Conservation (phyloP, 1,140 invertebrate genomes). For the Fopius arisanus region DNA sequence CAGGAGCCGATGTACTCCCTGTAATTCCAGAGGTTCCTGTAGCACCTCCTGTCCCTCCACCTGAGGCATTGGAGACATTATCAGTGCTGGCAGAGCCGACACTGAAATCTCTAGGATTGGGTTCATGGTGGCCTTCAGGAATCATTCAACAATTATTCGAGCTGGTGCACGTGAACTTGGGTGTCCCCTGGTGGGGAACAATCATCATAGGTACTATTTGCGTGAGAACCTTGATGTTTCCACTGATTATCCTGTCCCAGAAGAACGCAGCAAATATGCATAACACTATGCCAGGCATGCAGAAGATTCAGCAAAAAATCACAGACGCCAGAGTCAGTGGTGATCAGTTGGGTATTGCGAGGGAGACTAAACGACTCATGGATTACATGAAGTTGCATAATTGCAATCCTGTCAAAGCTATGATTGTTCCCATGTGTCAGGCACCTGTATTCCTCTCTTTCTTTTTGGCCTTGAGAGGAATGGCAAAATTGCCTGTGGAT, state of each 20-base stretch:
- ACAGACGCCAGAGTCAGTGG: slow-evolving; percentile 81
- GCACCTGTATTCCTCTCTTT: slow-evolving; percentile 90
- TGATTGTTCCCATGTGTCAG: slow-evolving; percentile 84
- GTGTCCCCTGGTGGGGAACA: slow-evolving; percentile 89
- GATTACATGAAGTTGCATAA: slow-evolving; percentile 82
- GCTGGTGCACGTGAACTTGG: slow-evolving; percentile 76
- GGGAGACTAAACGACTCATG: slow-evolving; percentile 78
- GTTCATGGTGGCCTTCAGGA: slow-evolving; percentile 79
- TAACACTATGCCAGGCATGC: slow-evolving; percentile 83
- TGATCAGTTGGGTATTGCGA: slow-evolving; percentile 80
- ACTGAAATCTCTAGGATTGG: slow-evolving; percentile 82
- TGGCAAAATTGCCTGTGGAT: slow-evolving; percentile 88
- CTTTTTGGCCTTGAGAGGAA: slow-evolving; percentile 82
- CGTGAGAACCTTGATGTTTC: slow-evolving; percentile 80
- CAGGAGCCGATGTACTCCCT: neutral
- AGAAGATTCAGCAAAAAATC: slow-evolving; percentile 81
- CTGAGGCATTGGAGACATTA: slow-evolving; percentile 53
- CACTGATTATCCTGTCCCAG: slow-evolving; percentile 82
- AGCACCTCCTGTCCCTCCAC: slow-evolving; percentile 19
- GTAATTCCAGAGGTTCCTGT: slow-evolving; percentile 27
- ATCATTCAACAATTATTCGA: slow-evolving; percentile 83
- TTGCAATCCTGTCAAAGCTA: slow-evolving; percentile 81
- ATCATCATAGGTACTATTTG: slow-evolving; percentile 82
- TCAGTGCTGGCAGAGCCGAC: slow-evolving; percentile 73
- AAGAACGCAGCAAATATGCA: slow-evolving; percentile 79